These are phyloP conservation scores for Cephus pygmeus DNA, from an alignment of 2,888 invertebrate genomes.

Conservation along the genomic window DNA sequence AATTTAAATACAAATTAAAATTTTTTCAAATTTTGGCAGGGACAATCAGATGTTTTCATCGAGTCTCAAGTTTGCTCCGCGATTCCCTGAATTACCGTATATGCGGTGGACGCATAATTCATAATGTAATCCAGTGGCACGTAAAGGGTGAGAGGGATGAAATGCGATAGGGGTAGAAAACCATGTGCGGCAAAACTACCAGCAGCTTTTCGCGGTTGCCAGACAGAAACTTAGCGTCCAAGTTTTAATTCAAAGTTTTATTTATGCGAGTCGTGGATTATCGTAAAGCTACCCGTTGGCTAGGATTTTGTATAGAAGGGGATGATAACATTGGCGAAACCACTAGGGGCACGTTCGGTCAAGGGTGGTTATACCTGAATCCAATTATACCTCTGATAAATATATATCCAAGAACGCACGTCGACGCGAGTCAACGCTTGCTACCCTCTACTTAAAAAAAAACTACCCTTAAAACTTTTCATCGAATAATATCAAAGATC, in stretches of 20 bases:
- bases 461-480: background rate
- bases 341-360: background rate
- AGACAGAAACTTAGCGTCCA: constrained; percentile 39
- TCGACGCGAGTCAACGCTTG: background rate
- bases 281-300: constrained; percentile 32
- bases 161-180: constrained; percentile 38
- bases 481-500: background rate
- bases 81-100: constrained; percentile 3
- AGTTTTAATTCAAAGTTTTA: constrained; percentile 55
- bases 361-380: background rate
- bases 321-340: background rate
- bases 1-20: too few species aligned
- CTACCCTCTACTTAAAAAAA: background rate
- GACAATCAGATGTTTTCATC: constrained; percentile 48
- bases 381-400: background rate
- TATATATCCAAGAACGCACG: background rate
- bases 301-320: background rate
- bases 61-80: constrained; percentile 19
- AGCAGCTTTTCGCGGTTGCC: constrained; percentile 18
- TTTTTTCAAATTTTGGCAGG: background rate
- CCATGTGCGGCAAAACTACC: constrained; percentile 39
- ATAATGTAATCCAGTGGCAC: constrained; percentile 41
- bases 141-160: background rate
- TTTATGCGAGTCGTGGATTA: constrained; percentile 48
- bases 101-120: constrained; percentile 45